Evolutionary conservation across 2,797 vertebrate genomes (phyloP).

Genomic region (Urophycis tenuis): DNA sequence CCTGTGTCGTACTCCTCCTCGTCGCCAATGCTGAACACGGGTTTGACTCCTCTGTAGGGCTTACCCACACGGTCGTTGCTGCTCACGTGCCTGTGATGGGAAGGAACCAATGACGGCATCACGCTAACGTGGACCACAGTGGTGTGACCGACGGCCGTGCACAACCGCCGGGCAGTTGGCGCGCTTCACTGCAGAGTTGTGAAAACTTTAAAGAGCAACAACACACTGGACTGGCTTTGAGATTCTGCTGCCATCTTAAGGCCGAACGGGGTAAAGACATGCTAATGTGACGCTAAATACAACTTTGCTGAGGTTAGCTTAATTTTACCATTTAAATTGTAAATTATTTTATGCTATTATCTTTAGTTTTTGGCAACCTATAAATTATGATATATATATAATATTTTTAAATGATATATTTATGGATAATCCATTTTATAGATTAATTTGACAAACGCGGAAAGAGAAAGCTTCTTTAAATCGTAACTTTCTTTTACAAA

Average conservation of each 20-base stretch:
- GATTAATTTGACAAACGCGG: not conserved
- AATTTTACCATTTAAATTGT: not conserved
- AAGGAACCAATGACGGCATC: not conserved
- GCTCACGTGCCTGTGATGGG: slow-evolving; percentile 84
- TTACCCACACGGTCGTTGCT: slow-evolving; percentile 95
- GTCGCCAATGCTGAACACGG: slow-evolving; percentile 96
- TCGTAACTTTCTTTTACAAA: not conserved
- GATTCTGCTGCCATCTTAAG: not conserved
- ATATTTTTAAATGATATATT: not conserved
- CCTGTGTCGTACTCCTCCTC: slow-evolving; percentile 98
- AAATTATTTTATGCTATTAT: not conserved
- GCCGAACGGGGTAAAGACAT: not conserved
- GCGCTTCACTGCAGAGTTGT: not conserved
- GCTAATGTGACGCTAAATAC: not conserved
- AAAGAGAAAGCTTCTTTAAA: not conserved
- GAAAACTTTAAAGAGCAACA: not conserved
- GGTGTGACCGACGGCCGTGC: not conserved
- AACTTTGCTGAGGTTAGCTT: not conserved
- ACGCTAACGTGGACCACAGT: not conserved
- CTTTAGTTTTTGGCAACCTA: not conserved
- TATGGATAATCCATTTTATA: not conserved
- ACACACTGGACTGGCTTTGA: slow-evolving; percentile 2
- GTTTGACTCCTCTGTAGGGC: slow-evolving; percentile 95
- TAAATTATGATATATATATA: not conserved
- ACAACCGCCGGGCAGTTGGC: not conserved